These are phyloP conservation scores for Mormyrops attenuatus DNA, from an alignment of 2,797 vertebrate genomes.

Conservation along the genomic window DNA sequence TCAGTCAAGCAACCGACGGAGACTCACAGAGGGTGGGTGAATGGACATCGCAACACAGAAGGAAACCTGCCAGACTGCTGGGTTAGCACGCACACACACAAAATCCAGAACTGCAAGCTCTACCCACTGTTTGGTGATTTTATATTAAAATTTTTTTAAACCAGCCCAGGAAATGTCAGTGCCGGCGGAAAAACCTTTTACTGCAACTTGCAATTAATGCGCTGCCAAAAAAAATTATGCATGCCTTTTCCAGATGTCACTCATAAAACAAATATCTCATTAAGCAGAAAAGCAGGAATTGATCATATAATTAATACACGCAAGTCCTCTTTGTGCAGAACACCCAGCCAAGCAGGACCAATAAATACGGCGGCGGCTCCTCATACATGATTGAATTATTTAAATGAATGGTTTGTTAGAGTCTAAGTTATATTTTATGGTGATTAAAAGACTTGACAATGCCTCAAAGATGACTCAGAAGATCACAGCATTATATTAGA, in stretches of 20 bases:
- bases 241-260: background rate
- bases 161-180: background rate
- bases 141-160: background rate
- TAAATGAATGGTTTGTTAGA: constrained; percentile 4
- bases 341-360: background rate
- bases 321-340: background rate
- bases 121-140: background rate
- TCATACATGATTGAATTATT: background rate
- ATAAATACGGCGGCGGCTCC: background rate
- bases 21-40: background rate
- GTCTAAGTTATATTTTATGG: constrained; percentile 1
- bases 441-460: constrained; percentile 8
- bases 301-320: constrained; percentile 11
- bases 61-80: background rate
- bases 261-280: constrained; percentile 18
- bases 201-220: background rate
- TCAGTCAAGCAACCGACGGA: background rate
- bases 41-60: background rate
- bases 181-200: background rate
- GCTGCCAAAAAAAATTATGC: background rate
- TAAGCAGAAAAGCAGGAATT: constrained; percentile 7
- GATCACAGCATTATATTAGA: background rate
- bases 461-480: background rate
- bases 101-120: background rate
- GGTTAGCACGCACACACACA: background rate